phyloP scores from a whole-genome alignment of 1,140 invertebrate species.

The Lanistes nyassanus region DNA sequence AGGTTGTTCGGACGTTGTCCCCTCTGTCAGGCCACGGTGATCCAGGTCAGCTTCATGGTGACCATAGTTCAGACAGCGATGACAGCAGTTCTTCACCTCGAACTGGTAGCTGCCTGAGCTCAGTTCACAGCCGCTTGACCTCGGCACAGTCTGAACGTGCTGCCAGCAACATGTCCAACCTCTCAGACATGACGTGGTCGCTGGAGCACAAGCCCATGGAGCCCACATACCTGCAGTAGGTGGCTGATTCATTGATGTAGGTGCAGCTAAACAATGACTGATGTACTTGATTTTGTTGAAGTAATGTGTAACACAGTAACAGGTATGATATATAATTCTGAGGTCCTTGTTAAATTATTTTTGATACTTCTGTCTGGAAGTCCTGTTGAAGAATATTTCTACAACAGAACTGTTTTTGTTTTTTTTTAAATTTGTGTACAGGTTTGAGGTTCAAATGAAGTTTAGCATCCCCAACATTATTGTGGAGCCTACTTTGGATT shows the following conservation, averaged over 20 bases:
- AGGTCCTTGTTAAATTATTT: not conserved
- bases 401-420: not conserved
- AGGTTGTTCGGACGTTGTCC: slow-evolving; percentile 52
- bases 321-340: not conserved
- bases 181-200: slow-evolving; percentile 62
- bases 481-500: slow-evolving; percentile 60
- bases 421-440: slow-evolving; percentile 29
- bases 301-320: not conserved
- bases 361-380: not conserved
- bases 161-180: slow-evolving; percentile 51
- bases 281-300: no score
- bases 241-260: slow-evolving; percentile 7
- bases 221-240: slow-evolving; percentile 60
- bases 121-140: slow-evolving; percentile 33
- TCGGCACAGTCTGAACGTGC: slow-evolving; percentile 37
- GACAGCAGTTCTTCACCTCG: slow-evolving; percentile 31
- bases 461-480: slow-evolving; percentile 65
- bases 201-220: slow-evolving; percentile 49
- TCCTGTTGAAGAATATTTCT: not conserved
- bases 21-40: slow-evolving; percentile 43
- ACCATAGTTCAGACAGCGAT: slow-evolving; percentile 30
- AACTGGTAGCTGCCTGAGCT: slow-evolving; percentile 28
- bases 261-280: not conserved
- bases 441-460: slow-evolving; percentile 63
- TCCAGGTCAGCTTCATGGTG: not conserved